Conservation (phyloP, 2,113 vertebrate species). For the Phalacrocorax carbo region DNA sequence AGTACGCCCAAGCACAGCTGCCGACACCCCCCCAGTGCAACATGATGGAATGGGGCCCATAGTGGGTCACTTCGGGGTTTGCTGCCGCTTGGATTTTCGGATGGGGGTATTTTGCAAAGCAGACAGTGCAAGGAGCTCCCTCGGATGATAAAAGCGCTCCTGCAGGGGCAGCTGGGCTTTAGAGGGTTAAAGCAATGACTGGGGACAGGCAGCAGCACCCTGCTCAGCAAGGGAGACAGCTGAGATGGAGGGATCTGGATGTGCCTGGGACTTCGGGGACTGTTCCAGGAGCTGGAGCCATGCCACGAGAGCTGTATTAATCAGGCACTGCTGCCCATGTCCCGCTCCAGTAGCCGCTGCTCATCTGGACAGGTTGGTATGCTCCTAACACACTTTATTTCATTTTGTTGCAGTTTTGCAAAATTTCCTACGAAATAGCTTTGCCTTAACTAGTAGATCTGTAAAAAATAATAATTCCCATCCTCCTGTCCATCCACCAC, state of each 20-base stretch:
- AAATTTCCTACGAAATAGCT: neutral
- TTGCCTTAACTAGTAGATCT: neutral
- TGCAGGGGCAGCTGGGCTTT: neutral
- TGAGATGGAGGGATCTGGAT: neutral
- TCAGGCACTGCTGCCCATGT: neutral
- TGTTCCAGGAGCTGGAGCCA: neutral
- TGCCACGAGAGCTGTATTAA: neutral
- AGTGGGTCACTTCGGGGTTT: no score
- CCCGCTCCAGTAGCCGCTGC: no score
- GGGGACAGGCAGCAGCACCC: neutral
- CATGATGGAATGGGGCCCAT: neutral
- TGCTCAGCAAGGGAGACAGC: neutral
- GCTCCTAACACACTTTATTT: neutral
- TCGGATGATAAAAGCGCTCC: neutral
- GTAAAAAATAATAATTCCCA: neutral
- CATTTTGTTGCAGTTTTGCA: neutral
- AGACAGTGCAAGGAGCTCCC: no score
- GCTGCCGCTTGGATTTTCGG: no score
- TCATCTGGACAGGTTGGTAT: neutral
- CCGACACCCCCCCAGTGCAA: neutral
- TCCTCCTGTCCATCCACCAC: no score
- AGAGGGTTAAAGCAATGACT: neutral
- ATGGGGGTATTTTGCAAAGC: neutral
- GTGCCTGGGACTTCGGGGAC: neutral
- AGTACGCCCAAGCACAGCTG: neutral